Evolutionary conservation across 2,113 vertebrate genomes (phyloP).

Genomic region (Myotis brandtii): DNA sequence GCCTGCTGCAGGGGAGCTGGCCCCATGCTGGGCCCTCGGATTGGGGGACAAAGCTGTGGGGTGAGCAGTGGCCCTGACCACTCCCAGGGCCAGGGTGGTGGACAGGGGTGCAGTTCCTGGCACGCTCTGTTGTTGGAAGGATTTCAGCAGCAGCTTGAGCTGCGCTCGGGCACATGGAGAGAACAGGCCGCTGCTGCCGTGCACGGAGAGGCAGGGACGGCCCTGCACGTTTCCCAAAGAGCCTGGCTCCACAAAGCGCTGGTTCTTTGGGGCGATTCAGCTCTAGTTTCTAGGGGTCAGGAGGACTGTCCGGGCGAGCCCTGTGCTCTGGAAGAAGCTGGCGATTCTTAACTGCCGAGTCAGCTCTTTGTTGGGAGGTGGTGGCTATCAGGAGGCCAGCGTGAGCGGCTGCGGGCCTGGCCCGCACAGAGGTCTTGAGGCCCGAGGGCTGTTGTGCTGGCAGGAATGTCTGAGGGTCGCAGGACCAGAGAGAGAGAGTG

Average conservation of each 20-base stretch:
- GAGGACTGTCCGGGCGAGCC: neutral
- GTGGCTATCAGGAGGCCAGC: neutral
- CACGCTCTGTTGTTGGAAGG: neutral
- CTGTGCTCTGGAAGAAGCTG: neutral
- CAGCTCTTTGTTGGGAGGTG: neutral
- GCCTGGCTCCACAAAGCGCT: neutral
- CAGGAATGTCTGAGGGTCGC: neutral
- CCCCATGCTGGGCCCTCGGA: neutral
- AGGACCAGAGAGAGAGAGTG: neutral
- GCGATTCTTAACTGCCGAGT: neutral
- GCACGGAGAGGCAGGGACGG: fast-evolving
- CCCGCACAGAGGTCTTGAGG: neutral
- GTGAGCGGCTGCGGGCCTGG: neutral
- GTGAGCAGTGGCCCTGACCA: neutral
- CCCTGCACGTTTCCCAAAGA: neutral
- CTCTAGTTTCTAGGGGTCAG: neutral
- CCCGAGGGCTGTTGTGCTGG: neutral
- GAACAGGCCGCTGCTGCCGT: neutral
- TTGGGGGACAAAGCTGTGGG: neutral
- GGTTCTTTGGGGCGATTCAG: neutral
- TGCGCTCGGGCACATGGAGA: fast-evolving
- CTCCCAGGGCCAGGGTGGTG: neutral
- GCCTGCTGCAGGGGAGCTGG: neutral
- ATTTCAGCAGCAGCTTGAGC: neutral
- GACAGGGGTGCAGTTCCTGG: neutral